These are phyloP conservation scores for Ameiurus melas DNA, from an alignment of 2,113 vertebrate genomes.

Conservation along the genomic window DNA sequence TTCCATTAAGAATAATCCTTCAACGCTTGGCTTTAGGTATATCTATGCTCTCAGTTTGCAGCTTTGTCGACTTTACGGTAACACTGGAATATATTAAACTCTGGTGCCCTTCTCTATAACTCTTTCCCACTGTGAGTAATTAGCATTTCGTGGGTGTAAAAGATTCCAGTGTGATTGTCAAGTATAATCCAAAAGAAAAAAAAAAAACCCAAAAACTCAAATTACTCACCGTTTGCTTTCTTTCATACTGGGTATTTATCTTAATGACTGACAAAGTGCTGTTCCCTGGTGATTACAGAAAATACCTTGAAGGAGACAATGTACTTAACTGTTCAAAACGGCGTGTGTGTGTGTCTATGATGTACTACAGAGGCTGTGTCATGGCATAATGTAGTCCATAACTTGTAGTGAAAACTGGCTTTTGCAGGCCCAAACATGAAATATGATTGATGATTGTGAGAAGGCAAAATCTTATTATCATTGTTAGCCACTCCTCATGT, in stretches of 20 bases:
- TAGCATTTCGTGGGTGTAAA: conserved; percentile 62
- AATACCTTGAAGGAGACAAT: conserved; percentile 40
- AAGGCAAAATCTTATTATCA: conserved; percentile 18
- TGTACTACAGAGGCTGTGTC: neutral
- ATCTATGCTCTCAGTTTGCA: conserved; percentile 48
- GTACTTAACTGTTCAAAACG: conserved; percentile 2
- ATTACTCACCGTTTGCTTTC: conserved; percentile 46
- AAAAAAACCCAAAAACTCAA: conserved; percentile 11
- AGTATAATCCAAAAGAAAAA: conserved; percentile 52
- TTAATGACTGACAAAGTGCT: conserved; percentile 52
- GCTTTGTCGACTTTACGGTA: conserved; percentile 60
- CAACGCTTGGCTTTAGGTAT: conserved; percentile 54
- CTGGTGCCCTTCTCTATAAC: conserved; percentile 56
- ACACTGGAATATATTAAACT: conserved; percentile 60
- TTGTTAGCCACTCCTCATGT: neutral
- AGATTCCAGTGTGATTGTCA: conserved; percentile 61
- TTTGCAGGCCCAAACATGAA: neutral
- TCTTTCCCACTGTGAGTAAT: conserved; percentile 63
- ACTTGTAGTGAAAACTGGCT: neutral
- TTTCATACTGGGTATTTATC: conserved; percentile 50
- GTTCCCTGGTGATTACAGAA: conserved; percentile 41
- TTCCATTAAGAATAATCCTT: conserved; percentile 60
- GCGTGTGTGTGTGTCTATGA: neutral
- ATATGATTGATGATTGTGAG: conserved; percentile 1
- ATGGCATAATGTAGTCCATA: neutral